Conservation (phyloP, 1,140 invertebrate species). For the Cepaea nemoralis region DNA sequence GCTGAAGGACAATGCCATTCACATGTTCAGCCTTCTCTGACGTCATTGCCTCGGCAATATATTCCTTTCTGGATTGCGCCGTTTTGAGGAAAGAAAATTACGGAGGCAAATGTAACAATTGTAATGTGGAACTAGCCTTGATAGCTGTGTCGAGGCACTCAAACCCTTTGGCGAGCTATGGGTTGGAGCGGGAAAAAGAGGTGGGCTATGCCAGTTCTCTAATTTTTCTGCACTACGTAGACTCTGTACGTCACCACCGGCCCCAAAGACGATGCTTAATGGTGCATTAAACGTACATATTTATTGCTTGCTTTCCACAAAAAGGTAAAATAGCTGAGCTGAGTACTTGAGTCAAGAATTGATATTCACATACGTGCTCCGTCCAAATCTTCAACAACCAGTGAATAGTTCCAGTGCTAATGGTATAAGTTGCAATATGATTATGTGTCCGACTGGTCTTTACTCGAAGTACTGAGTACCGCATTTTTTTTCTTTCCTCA, state of each 20-base stretch:
- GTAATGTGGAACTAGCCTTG: background rate
- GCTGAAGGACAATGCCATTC: slow-evolving; percentile 22
- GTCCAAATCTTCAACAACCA: too few relatives aligned
- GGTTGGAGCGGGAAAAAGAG: slow-evolving; percentile 2
- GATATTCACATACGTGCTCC: too few relatives aligned
- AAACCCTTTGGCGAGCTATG: background rate
- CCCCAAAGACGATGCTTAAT: background rate
- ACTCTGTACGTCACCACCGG: background rate
- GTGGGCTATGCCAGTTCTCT: background rate
- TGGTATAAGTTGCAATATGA: too few relatives aligned
- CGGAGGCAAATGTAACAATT: background rate
- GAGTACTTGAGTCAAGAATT: too few relatives aligned
- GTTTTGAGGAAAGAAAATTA: slow-evolving; percentile 23
- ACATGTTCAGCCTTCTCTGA: slow-evolving; percentile 29
- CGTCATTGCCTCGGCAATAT: background rate
- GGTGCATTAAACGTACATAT: too few relatives aligned
- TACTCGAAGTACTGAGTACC: too few relatives aligned
- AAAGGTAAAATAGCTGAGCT: too few relatives aligned
- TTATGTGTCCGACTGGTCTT: too few relatives aligned
- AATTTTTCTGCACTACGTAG: slow-evolving; percentile 3
- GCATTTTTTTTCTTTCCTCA: slow-evolving; percentile 20
- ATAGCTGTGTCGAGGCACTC: background rate
- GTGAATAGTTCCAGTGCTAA: too few relatives aligned
- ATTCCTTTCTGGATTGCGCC: slow-evolving; percentile 26
- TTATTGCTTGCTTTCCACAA: too few relatives aligned